A percentile compares a stretch with the other conserved stretches of the same genome.
These are phyloP conservation scores for Platalea minor DNA, from an alignment of 2,797 vertebrate species.

Conservation along the genomic window DNA sequence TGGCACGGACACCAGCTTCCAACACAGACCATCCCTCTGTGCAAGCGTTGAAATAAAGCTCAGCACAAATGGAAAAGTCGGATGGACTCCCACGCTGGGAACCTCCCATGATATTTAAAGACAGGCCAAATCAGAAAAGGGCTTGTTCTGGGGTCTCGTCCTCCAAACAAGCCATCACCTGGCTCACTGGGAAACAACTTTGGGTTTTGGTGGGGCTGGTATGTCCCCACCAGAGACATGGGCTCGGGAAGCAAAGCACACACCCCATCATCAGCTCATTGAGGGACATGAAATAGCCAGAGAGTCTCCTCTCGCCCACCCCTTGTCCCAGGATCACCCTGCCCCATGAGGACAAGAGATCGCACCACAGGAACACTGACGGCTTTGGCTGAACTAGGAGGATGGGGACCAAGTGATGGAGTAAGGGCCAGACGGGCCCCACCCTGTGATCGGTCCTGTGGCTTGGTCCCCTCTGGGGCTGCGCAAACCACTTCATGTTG, in stretches of 20 bases:
- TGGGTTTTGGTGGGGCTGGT: fast-evolving
- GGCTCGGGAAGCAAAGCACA: neutral
- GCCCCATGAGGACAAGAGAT: neutral
- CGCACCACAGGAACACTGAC: neutral
- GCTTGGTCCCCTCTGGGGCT: neutral
- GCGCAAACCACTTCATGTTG: fast-evolving
- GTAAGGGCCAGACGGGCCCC: neutral
- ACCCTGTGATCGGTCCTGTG: neutral
- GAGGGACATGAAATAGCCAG: fast-evolving
- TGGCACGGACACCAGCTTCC: neutral
- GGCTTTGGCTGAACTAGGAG: neutral
- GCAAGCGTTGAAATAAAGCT: neutral
- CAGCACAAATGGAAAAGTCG: fast-evolving
- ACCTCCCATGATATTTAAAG: fast-evolving
- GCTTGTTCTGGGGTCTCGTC: neutral
- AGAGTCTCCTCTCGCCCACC: neutral
- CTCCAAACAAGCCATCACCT: neutral
- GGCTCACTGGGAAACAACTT: neutral
- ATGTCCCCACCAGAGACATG: neutral
- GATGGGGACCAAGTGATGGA: fast-evolving
- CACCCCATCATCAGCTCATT: fast-evolving
- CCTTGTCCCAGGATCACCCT: neutral
- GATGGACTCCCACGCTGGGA: neutral
- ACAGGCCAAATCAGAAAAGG: neutral
- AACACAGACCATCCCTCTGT: neutral